phyloP scores from a whole-genome alignment of 2,888 invertebrate genomes.

The Habrosyne pyritoides region DNA sequence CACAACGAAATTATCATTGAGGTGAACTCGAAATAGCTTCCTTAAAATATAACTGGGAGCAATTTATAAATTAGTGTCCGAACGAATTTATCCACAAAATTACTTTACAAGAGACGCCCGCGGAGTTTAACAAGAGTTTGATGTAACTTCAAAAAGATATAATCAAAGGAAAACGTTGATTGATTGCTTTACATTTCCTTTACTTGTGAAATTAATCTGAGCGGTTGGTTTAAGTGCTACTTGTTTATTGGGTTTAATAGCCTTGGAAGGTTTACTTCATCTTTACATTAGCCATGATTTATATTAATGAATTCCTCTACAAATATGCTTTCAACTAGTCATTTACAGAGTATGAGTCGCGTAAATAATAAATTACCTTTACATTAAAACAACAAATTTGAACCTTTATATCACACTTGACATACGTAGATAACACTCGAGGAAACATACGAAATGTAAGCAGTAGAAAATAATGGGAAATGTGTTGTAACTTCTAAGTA shows the following conservation, averaged over 20 bases:
- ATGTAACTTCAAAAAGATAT: conserved; percentile 10
- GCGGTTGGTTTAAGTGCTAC: conserved; percentile 17
- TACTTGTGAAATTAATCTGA: conserved; percentile 26
- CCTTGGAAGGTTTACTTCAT: conserved; percentile 24
- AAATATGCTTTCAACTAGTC: not conserved
- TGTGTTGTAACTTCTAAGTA: conserved; percentile 29
- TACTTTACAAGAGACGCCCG: conserved; percentile 31
- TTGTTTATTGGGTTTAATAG: conserved; percentile 24
- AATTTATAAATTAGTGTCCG: conserved; percentile 32
- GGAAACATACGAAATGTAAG: conserved; percentile 19
- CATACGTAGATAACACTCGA: conserved; percentile 12
- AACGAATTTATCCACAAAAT: conserved; percentile 34
- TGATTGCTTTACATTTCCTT: conserved; percentile 37
- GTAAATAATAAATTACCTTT: not conserved
- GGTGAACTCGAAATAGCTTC: conserved; percentile 23
- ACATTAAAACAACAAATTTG: not conserved
- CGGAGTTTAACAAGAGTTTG: conserved; percentile 12
- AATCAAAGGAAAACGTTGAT: conserved; percentile 43
- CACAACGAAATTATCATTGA: conserved; percentile 17
- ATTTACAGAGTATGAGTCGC: not conserved
- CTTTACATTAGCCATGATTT: conserved; percentile 11
- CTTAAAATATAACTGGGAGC: conserved; percentile 27
- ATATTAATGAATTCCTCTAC: conserved; percentile 9
- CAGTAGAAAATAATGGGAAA: conserved; percentile 24
- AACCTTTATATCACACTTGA: not conserved